Percentiles rank a stretch among this genome's conserved stretches.
phyloP scores from a whole-genome alignment of 2,888 invertebrate genomes.

The Philaethria dido region DNA sequence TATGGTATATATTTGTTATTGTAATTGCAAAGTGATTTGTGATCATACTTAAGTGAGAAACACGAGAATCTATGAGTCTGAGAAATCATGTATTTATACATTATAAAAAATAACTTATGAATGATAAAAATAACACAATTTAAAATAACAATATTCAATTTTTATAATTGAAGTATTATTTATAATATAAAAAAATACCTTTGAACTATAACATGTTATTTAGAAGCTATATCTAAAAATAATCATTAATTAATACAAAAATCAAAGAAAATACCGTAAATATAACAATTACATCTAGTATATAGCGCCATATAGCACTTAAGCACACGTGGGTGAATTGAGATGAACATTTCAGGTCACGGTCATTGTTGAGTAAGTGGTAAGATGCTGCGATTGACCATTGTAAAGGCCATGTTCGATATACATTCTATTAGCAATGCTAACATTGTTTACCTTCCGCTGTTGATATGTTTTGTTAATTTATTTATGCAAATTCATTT shows the following conservation, averaged over 20 bases:
- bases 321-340: conserved; percentile 31
- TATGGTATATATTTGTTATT: background rate
- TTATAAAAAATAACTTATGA: too few relatives aligned
- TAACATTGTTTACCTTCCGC: conserved; percentile 16
- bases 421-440: conserved; percentile 17
- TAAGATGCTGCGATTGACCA: conserved; percentile 23
- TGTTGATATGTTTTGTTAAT: background rate
- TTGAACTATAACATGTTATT: too few relatives aligned
- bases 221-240: too few relatives aligned
- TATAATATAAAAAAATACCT: too few relatives aligned
- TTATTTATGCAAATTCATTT: background rate
- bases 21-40: background rate
- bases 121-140: too few relatives aligned
- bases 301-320: background rate
- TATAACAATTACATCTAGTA: background rate
- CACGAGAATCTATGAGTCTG: too few relatives aligned
- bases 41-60: background rate
- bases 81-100: too few relatives aligned
- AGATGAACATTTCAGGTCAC: conserved; percentile 43
- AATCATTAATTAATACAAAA: background rate
- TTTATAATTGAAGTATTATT: too few relatives aligned
- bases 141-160: too few relatives aligned
- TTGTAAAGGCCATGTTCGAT: conserved; percentile 6
- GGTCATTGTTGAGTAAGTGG: conserved; percentile 39
- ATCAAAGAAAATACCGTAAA: background rate